A percentile compares a stretch with the other conserved stretches of the same genome.
These are phyloP conservation scores for Diplodus sargus DNA, from an alignment of 2,797 vertebrate species.

Conservation along the genomic window DNA sequence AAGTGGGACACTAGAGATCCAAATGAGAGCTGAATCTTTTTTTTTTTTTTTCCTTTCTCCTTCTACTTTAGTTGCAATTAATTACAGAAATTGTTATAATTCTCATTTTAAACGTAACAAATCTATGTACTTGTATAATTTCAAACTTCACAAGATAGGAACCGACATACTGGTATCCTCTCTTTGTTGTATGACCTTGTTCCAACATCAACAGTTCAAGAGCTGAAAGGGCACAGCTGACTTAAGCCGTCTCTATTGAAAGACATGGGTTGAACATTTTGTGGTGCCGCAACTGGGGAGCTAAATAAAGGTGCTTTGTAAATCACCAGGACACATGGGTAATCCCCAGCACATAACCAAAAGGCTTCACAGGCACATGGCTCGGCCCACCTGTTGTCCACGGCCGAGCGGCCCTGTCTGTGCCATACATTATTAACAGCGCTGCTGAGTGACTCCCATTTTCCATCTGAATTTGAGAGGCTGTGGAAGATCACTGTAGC, in stretches of 20 bases:
- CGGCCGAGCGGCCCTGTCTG: constrained; percentile 67
- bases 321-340: constrained; percentile 79
- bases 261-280: constrained; percentile 53
- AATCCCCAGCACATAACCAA: constrained; percentile 76
- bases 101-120: neutral
- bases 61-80: neutral
- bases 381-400: constrained; percentile 83
- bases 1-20: neutral
- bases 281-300: constrained; percentile 54
- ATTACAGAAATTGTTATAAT: constrained; percentile 20
- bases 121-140: constrained; percentile 7
- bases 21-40: constrained; percentile 7
- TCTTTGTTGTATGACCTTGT: constrained; percentile 28
- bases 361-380: constrained; percentile 70
- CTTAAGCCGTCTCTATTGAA: constrained; percentile 45
- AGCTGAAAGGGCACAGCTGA: constrained; percentile 44
- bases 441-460: constrained; percentile 79
- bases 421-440: constrained; percentile 84
- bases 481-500: constrained; percentile 74
- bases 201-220: constrained; percentile 26
- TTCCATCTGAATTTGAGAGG: constrained; percentile 85
- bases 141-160: neutral
- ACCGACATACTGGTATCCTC: neutral
- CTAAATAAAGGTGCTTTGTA: constrained; percentile 87
- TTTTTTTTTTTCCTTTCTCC: neutral